phyloP scores from a whole-genome alignment of 2,888 invertebrate genomes.

The Drosophila paranaensis region DNA sequence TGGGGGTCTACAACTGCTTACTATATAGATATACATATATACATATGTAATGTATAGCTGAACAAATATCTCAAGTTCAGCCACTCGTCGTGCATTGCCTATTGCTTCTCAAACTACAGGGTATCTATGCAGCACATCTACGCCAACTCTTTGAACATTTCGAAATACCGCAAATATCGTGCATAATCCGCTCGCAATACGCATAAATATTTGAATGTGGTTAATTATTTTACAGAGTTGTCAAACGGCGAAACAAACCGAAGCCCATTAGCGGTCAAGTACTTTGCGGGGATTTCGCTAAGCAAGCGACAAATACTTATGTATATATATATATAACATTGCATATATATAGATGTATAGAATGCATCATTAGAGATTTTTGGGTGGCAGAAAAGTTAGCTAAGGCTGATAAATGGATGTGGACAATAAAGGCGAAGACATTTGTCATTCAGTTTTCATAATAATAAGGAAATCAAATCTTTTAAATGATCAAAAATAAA shows the following conservation, averaged over 20 bases:
- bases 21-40: neutral
- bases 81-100: neutral
- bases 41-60: neutral
- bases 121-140: neutral
- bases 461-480: too few species aligned
- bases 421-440: too few species aligned
- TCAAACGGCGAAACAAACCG: neutral
- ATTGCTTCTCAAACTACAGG: neutral
- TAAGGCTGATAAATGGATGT: too few species aligned
- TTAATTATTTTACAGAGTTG: slow-evolving; percentile 13
- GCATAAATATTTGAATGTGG: slow-evolving; percentile 36
- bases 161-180: slow-evolving; percentile 11
- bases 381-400: too few species aligned
- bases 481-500: too few species aligned
- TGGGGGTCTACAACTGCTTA: neutral
- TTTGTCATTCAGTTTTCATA: too few species aligned
- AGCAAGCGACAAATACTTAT: neutral
- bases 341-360: too few species aligned
- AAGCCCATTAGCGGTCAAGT: neutral
- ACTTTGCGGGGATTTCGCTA: neutral
- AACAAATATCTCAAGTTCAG: neutral
- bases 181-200: slow-evolving; percentile 31
- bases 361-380: too few species aligned
- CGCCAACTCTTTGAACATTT: slow-evolving; percentile 1
- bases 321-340: too few species aligned